Evolutionary conservation across 2,888 invertebrate genomes (phyloP).

Genomic region (Philhelius pedissequus): DNA sequence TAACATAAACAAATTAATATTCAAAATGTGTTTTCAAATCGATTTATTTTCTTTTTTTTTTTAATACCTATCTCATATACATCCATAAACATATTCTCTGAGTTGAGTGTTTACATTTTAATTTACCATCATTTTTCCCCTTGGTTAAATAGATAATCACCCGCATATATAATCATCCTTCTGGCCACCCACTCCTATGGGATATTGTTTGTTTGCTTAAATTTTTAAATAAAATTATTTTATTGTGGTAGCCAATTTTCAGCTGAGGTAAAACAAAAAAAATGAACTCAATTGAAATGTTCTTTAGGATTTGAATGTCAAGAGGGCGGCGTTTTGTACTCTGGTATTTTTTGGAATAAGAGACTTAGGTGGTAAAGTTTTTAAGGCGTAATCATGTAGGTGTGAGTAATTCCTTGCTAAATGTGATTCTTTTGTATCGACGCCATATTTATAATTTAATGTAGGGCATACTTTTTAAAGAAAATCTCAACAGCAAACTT

Average conservation of each 20-base stretch:
- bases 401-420: too few species aligned
- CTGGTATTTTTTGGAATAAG: neutral
- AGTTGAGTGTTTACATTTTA: conserved; percentile 13
- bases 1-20: neutral
- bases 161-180: neutral
- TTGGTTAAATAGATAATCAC: neutral
- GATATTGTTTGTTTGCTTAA: conserved; percentile 1
- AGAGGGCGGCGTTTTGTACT: neutral
- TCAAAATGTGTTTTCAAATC: neutral
- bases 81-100: neutral
- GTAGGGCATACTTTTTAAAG: too few species aligned
- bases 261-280: neutral
- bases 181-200: neutral
- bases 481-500: too few species aligned
- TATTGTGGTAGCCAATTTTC: neutral
- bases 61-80: neutral
- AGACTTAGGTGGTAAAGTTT: neutral
- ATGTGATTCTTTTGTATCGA: too few species aligned
- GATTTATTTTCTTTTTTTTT: neutral
- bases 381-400: too few species aligned
- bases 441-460: too few species aligned
- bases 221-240: neutral
- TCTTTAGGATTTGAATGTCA: neutral
- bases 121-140: neutral
- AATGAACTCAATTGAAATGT: neutral